Conservation (phyloP, 1,140 invertebrate species). For the Zaprionus ornatus region DNA sequence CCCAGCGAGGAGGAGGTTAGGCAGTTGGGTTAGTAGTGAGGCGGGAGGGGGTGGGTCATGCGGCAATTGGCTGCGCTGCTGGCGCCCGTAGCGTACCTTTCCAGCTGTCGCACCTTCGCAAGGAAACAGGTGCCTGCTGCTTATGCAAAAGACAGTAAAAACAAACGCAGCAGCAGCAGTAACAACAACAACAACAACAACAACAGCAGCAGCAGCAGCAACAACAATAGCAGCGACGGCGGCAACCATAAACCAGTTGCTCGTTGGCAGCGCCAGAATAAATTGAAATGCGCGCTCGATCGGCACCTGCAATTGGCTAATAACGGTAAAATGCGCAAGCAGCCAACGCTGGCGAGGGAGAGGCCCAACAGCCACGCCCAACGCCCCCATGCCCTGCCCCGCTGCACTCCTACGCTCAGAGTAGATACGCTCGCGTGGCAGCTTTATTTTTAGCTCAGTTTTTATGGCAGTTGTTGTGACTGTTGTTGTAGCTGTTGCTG, state of each 20-base stretch:
- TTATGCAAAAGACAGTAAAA: slow-evolving; percentile 67
- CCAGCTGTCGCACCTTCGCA: slow-evolving; percentile 25
- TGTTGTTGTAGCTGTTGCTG: background rate
- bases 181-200: slow-evolving; percentile 13
- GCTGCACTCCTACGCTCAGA: background rate
- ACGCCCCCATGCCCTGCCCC: background rate
- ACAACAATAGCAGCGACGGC: slow-evolving; percentile 6
- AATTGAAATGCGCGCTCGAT: slow-evolving; percentile 62
- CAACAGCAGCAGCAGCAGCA: slow-evolving; percentile 14
- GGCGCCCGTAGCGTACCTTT: background rate
- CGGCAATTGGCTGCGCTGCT: too few species aligned
- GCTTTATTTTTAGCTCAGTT: slow-evolving; percentile 1
- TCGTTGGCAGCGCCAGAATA: slow-evolving; percentile 61
- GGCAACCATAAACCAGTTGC: slow-evolving; percentile 47
- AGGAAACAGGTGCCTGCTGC: slow-evolving; percentile 79
- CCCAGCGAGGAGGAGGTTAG: too few species aligned
- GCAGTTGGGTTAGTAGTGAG: too few species aligned
- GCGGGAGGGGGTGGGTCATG: background rate
- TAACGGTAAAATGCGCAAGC: slow-evolving; percentile 69
- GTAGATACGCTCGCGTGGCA: background rate
- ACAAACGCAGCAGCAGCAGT: slow-evolving; percentile 18
- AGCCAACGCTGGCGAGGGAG: slow-evolving; percentile 15
- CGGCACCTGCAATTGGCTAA: slow-evolving; percentile 63
- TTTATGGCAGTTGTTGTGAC: slow-evolving; percentile 1
- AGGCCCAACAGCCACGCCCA: slow-evolving; percentile 8